Evolutionary conservation across 2,113 vertebrate genomes (phyloP).

Genomic region (Spilogale gracilis): DNA sequence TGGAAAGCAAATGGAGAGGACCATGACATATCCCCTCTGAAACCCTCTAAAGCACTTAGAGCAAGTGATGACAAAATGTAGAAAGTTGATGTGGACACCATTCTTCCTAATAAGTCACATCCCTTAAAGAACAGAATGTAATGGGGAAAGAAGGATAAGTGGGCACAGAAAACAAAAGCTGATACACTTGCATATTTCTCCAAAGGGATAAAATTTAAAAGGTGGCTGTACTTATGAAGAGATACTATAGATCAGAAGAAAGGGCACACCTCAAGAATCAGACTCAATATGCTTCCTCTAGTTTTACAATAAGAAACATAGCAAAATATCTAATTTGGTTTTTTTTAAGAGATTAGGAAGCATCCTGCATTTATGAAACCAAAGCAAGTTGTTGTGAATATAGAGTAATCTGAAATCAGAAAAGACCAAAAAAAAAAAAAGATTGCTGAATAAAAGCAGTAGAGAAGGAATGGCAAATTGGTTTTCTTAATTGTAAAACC

Average conservation of each 20-base stretch:
- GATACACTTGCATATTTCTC: not conserved
- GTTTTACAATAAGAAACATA: not conserved
- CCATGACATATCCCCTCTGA: not conserved
- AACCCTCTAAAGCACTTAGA: not conserved
- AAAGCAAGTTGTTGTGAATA: not conserved
- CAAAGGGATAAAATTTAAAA: not conserved
- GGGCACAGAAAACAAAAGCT: not conserved
- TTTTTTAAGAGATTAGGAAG: not conserved
- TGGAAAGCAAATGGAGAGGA: not conserved
- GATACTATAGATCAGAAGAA: not conserved
- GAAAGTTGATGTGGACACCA: not conserved
- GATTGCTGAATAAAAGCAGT: not conserved
- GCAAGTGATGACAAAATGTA: not conserved
- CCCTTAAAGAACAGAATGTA: not conserved
- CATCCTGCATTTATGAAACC: not conserved
- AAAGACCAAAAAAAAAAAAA: slow-evolving; percentile 1
- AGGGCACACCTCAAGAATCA: not conserved
- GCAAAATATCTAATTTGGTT: not conserved
- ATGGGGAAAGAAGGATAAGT: not conserved
- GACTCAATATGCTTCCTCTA: not conserved
- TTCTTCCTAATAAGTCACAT: not conserved
- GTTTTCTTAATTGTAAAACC: not conserved
- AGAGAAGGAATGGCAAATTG: not conserved
- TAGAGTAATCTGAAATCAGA: slow-evolving; percentile 37
- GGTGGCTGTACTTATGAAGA: not conserved